These are phyloP conservation scores for Athene noctua DNA, from an alignment of 2,113 vertebrate species.

Conservation along the genomic window DNA sequence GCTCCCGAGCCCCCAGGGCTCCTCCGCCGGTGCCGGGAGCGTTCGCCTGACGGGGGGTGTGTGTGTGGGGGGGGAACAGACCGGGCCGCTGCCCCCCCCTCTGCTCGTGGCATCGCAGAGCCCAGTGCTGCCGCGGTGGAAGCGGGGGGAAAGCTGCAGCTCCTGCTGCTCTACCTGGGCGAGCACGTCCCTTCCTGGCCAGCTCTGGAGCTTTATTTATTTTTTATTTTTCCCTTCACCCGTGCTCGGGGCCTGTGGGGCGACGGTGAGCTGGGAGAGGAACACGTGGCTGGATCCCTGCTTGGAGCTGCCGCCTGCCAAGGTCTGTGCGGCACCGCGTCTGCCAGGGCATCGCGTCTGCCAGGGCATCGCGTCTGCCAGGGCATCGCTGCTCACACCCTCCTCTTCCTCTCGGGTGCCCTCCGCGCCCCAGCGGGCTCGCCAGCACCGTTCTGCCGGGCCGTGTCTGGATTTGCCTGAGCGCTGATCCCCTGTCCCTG, in stretches of 20 bases:
- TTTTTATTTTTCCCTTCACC: background rate
- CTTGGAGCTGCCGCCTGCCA: background rate
- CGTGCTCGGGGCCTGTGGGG: background rate
- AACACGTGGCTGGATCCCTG: background rate
- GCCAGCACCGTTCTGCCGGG: accelerated
- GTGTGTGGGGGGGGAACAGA: no score
- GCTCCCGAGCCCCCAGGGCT: background rate
- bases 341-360: no score
- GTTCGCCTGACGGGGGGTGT: no score
- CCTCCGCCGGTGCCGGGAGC: background rate
- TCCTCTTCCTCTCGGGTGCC: background rate
- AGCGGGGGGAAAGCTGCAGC: background rate
- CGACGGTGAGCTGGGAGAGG: background rate
- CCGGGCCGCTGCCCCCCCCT: background rate
- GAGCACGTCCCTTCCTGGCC: background rate
- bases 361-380: background rate
- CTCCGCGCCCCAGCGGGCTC: background rate
- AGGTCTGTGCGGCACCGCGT: background rate
- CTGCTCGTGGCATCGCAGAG: background rate
- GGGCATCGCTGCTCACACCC: background rate
- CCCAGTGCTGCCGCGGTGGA: background rate
- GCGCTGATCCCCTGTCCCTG: background rate
- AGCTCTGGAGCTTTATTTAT: no score
- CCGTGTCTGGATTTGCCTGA: background rate
- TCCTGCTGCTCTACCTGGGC: background rate